Evolutionary conservation across 2,113 vertebrate species (phyloP).

Genomic region (Pterophyllum scalare): DNA sequence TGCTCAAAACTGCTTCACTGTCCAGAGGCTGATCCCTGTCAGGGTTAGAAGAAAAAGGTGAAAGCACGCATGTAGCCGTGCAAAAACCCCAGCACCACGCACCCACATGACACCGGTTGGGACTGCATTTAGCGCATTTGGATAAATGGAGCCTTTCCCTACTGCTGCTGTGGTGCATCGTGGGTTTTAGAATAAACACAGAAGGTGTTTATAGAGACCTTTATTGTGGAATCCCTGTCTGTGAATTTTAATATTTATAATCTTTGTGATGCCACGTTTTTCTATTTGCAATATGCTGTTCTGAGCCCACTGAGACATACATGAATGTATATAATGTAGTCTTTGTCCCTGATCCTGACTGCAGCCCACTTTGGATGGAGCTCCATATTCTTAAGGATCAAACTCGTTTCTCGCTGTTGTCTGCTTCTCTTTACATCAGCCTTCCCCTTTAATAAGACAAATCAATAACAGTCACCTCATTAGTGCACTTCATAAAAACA

Average conservation of each 20-base stretch:
- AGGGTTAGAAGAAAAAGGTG: constrained; percentile 7
- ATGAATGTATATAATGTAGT: background rate
- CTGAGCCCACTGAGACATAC: background rate
- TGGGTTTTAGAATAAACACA: background rate
- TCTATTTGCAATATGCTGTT: background rate
- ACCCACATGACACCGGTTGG: background rate
- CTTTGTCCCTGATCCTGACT: background rate
- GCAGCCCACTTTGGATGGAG: background rate
- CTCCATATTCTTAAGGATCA: constrained; percentile 11
- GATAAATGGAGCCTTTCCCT: constrained; percentile 50
- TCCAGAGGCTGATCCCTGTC: constrained; percentile 39
- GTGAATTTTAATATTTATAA: background rate
- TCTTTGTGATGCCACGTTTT: background rate
- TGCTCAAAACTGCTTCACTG: constrained; percentile 9
- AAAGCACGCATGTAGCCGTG: background rate
- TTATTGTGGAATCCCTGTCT: background rate
- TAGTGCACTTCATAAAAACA: background rate
- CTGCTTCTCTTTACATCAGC: constrained; percentile 3
- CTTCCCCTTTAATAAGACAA: constrained; percentile 4
- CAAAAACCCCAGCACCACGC: background rate
- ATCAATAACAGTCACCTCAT: constrained; percentile 27
- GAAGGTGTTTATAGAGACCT: background rate
- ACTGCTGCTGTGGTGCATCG: constrained; percentile 11
- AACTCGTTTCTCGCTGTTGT: background rate
- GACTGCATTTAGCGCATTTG: constrained; percentile 16